Percentiles rank a stretch among this genome's conserved stretches.
Conservation (phyloP, 2,113 vertebrate species). For the Zosterops japonicus region DNA sequence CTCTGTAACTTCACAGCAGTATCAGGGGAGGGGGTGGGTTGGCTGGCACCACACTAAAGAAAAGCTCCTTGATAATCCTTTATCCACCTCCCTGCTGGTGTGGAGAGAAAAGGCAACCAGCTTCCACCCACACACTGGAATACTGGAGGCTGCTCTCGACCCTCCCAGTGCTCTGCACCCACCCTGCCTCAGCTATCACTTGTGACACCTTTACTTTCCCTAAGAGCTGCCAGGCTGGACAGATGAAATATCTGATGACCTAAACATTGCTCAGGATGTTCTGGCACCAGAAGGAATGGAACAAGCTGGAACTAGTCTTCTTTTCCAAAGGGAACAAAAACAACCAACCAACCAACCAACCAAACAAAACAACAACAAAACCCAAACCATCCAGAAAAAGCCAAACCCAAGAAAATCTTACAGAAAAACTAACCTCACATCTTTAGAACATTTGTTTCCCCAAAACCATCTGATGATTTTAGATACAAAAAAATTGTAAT, state of each 20-base stretch:
- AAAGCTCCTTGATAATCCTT: neutral
- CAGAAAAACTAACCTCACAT: neutral
- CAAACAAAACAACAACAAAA: neutral
- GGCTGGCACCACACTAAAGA: neutral
- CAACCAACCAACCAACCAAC: neutral
- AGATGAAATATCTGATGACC: neutral
- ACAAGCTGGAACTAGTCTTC: neutral
- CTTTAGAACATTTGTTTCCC: neutral
- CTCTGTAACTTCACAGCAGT: neutral
- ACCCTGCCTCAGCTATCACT: neutral
- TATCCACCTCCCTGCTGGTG: neutral
- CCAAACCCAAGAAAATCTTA: neutral
- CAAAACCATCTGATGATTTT: neutral
- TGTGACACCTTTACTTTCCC: neutral
- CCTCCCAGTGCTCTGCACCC: neutral
- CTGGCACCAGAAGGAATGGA: neutral
- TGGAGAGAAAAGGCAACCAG: neutral
- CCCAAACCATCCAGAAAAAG: neutral
- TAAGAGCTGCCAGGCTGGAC: neutral
- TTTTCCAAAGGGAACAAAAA: neutral
- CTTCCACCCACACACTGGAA: neutral
- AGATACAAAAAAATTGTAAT: neutral
- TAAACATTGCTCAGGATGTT: neutral
- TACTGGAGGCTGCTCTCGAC: neutral
- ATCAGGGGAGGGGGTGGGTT: neutral